Conservation (phyloP, 2,113 vertebrate species). For the Thamnaconus septentrionalis region DNA sequence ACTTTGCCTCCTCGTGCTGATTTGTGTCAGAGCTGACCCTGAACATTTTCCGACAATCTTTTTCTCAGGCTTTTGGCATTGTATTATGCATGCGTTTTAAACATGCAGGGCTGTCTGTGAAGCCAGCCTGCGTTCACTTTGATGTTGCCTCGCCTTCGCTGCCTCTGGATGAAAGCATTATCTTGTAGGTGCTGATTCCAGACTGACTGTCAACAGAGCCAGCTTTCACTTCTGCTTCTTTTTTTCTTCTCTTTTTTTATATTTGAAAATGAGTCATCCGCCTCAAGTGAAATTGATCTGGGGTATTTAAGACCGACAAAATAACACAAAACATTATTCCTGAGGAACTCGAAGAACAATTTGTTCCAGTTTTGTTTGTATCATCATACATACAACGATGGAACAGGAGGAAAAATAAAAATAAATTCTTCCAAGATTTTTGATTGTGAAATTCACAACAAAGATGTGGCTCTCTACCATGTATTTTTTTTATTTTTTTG, state of each 20-base stretch:
- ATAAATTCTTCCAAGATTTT: too few species aligned
- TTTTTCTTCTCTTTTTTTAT: background rate
- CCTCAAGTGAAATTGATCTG: background rate
- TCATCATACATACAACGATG: too few species aligned
- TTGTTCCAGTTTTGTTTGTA: background rate
- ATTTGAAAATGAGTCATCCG: background rate
- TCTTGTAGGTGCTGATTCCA: conserved; percentile 10
- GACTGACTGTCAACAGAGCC: background rate
- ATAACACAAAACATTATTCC: background rate
- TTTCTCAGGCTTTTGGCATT: conserved; percentile 25
- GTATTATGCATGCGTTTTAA: conserved; percentile 47
- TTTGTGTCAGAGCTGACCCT: conserved; percentile 38
- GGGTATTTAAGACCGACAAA: background rate
- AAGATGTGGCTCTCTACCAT: too few species aligned
- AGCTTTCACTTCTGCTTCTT: too few species aligned
- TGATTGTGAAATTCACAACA: too few species aligned
- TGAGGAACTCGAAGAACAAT: background rate
- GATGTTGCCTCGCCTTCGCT: conserved; percentile 27
- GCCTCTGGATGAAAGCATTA: conserved; percentile 12
- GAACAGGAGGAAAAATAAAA: too few species aligned
- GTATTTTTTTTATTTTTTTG: too few species aligned
- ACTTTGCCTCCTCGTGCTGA: conserved; percentile 23
- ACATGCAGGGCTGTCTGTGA: conserved; percentile 34
- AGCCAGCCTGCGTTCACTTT: conserved; percentile 37
- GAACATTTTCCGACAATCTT: conserved; percentile 37